Evolutionary conservation across 2,797 vertebrate genomes (phyloP).

Genomic region (Pampus argenteus): DNA sequence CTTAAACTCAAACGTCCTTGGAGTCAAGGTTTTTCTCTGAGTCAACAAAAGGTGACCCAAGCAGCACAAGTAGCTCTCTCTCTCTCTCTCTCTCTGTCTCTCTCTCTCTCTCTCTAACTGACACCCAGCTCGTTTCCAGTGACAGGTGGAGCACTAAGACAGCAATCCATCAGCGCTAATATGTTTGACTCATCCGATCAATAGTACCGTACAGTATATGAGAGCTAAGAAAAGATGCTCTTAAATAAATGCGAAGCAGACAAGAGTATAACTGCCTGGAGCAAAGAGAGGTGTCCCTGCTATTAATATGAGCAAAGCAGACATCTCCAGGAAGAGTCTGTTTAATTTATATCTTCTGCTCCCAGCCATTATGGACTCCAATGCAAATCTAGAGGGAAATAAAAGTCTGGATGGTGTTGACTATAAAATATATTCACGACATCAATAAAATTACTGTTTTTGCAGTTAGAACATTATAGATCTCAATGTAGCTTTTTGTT

Average conservation of each 20-base stretch:
- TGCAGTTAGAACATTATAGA: slow-evolving; percentile 31
- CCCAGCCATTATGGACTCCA: slow-evolving; percentile 54
- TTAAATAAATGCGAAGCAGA: slow-evolving; percentile 63
- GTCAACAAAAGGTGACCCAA: slow-evolving; percentile 36
- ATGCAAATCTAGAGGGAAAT: slow-evolving; percentile 57
- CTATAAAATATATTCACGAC: slow-evolving; percentile 45
- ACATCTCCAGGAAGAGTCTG: slow-evolving; percentile 60
- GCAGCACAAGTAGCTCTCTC: slow-evolving; percentile 25
- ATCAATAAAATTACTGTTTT: slow-evolving; percentile 51
- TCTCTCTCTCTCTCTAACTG: slow-evolving; percentile 17
- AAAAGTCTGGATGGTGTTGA: slow-evolving; percentile 42
- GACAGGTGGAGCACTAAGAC: slow-evolving; percentile 49
- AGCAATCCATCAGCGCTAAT: slow-evolving; percentile 67
- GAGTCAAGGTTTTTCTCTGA: slow-evolving; percentile 27
- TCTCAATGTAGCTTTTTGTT: slow-evolving; percentile 34
- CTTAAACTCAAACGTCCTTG: slow-evolving; percentile 26
- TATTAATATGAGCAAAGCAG: slow-evolving; percentile 64
- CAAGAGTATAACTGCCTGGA: slow-evolving; percentile 55
- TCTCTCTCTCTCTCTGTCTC: slow-evolving; percentile 13
- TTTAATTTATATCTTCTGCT: slow-evolving; percentile 68
- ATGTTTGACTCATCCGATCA: slow-evolving; percentile 63
- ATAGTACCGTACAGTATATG: slow-evolving; percentile 56
- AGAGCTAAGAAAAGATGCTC: slow-evolving; percentile 56
- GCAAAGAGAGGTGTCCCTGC: slow-evolving; percentile 55
- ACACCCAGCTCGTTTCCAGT: slow-evolving; percentile 49